Percentiles rank a stretch among this genome's conserved stretches.
Conservation (phyloP, 2,113 vertebrate genomes). For the Euleptes europaea region DNA sequence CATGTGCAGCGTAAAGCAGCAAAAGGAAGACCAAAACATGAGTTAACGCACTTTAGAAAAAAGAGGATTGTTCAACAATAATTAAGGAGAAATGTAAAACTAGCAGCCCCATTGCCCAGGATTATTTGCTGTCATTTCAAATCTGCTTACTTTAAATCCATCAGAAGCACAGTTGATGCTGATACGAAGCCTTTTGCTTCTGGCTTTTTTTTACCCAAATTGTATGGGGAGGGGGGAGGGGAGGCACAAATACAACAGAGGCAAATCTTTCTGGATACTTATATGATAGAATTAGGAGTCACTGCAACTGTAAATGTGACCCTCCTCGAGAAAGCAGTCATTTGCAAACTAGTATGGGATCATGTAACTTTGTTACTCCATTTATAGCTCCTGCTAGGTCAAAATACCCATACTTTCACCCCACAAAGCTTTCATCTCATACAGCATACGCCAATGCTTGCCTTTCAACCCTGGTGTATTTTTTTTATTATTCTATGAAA, state of each 20-base stretch:
- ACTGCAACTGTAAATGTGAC: slow-evolving; percentile 48
- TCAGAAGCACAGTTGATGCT: slow-evolving; percentile 24
- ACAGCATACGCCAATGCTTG: slow-evolving; percentile 32
- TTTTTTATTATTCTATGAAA: slow-evolving; percentile 61
- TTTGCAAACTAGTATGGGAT: slow-evolving; percentile 61
- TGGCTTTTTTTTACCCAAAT: slow-evolving; percentile 19
- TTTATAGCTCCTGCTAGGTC: slow-evolving; percentile 59
- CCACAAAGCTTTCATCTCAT: slow-evolving; percentile 55
- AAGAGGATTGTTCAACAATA: slow-evolving; percentile 51
- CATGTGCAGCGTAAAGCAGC: slow-evolving; percentile 48
- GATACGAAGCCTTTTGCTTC: slow-evolving; percentile 24
- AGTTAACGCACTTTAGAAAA: slow-evolving; percentile 25
- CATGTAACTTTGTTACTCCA: slow-evolving; percentile 57
- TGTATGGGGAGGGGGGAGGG: background rate
- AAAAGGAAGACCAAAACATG: slow-evolving; percentile 42
- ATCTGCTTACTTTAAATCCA: slow-evolving; percentile 47
- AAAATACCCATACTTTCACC: slow-evolving; percentile 45
- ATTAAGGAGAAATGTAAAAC: slow-evolving; percentile 63
- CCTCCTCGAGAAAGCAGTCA: slow-evolving; percentile 51
- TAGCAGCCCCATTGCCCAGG: slow-evolving; percentile 17
- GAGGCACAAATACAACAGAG: background rate
- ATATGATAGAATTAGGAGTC: slow-evolving; percentile 31
- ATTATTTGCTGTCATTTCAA: slow-evolving; percentile 58
- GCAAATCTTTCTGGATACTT: background rate
- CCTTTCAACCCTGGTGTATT: slow-evolving; percentile 61